A percentile compares a stretch with the other conserved stretches of the same genome.
phyloP scores from a whole-genome alignment of 1,140 invertebrate genomes.

The Ceratitis capitata region DNA sequence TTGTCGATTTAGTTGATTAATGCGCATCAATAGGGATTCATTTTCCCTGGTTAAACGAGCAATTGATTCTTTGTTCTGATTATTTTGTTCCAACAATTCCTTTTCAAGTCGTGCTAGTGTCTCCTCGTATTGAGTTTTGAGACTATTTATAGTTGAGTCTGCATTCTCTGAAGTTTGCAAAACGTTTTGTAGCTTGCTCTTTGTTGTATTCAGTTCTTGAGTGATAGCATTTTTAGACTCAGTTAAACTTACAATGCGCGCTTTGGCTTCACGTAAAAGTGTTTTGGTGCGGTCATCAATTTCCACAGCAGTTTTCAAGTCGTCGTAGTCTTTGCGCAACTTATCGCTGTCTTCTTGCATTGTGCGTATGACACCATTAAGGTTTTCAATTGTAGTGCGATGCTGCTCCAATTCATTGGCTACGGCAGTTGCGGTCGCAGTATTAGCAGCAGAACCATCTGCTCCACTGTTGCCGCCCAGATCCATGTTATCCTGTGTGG shows the following conservation, averaged over 20 bases:
- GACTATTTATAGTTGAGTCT: constrained; percentile 69
- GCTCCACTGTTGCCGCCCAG: constrained; percentile 63
- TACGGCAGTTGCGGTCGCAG: constrained; percentile 63
- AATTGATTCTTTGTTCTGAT: constrained; percentile 72
- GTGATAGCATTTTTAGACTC: constrained; percentile 73
- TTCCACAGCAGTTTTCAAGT: constrained; percentile 72
- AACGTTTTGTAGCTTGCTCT: constrained; percentile 45
- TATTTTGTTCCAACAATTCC: constrained; percentile 76
- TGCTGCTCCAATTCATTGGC: constrained; percentile 66
- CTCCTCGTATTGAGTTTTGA: constrained; percentile 79
- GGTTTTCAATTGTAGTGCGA: constrained; percentile 70
- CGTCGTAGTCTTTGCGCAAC: constrained; percentile 76
- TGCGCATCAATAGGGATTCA: constrained; percentile 78
- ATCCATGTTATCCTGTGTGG: constrained; percentile 61
- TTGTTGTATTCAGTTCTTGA: constrained; percentile 67
- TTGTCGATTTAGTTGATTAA: constrained; percentile 82
- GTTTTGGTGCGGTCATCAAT: constrained; percentile 79
- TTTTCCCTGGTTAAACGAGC: constrained; percentile 74
- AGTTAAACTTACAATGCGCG: constrained; percentile 75
- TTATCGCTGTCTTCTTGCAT: constrained; percentile 73
- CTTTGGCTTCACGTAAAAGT: constrained; percentile 77
- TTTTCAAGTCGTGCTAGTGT: constrained; percentile 78
- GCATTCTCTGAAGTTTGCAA: constrained; percentile 68
- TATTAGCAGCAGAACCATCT: constrained; percentile 53
- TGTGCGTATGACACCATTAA: constrained; percentile 70